A percentile compares a stretch with the other conserved stretches of the same genome.
phyloP scores from a whole-genome alignment of 2,888 invertebrate species.

The Watsonalla binaria region DNA sequence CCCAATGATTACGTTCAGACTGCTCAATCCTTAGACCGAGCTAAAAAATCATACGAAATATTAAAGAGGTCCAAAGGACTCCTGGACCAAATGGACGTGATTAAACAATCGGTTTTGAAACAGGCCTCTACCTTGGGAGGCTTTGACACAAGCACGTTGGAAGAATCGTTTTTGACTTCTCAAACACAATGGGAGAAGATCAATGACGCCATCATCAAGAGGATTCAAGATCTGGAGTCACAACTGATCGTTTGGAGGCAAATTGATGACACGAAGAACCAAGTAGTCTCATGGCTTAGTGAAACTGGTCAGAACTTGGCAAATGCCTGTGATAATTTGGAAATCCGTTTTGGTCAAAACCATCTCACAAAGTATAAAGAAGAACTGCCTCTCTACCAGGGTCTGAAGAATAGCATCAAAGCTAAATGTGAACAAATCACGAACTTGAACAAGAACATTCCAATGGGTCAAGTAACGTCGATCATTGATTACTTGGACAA shows the following conservation, averaged over 20 bases:
- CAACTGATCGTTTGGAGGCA: constrained; percentile 96
- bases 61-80: constrained; percentile 86
- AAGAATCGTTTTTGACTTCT: constrained; percentile 80
- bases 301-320: constrained; percentile 88
- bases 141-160: constrained; percentile 80
- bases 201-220: constrained; percentile 84
- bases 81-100: constrained; percentile 88
- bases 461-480: constrained; percentile 83
- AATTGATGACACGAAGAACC: constrained; percentile 91
- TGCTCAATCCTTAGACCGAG: constrained; percentile 84
- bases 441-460: constrained; percentile 84
- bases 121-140: constrained; percentile 84
- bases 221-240: constrained; percentile 89
- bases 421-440: constrained; percentile 89
- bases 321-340: constrained; percentile 87
- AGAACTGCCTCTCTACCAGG: constrained; percentile 88
- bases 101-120: constrained; percentile 84
- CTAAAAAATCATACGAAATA: constrained; percentile 86
- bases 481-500: constrained; percentile 83
- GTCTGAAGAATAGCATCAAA: constrained; percentile 86
- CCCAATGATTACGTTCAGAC: constrained; percentile 87
- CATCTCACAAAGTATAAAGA: constrained; percentile 90
- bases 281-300: constrained; percentile 89
- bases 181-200: constrained; percentile 84
- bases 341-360: constrained; percentile 88